Base-by-base conservation (phyloP, 2,888 invertebrate genomes). In the Blomia tropicalis region DNA sequence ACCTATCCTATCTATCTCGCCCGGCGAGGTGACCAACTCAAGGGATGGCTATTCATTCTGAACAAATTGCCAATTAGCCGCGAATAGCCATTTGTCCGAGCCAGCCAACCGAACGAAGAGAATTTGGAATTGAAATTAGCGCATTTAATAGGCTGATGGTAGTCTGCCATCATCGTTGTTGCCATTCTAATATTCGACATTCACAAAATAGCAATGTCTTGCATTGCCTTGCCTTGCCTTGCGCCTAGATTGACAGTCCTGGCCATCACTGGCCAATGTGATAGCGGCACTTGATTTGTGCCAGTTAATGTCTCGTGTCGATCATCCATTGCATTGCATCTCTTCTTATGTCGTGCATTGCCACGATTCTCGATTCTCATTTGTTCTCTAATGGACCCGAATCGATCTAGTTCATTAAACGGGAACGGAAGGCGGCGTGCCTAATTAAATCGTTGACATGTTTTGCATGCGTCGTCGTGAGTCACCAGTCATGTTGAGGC, bases 381-480 rank as follows among this genome's bases (percentile, higher is more conserved):
- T 36, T 36, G 36, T 36, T 36, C 36, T 7, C 36, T 36, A 36
- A 36, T 36, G 36, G 36, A 11, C 17, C 36, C 36, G 36, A 36
- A 17, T 36, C 7, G 36, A 36, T 36, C 36, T 36, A 36, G 36
- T 17, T 17, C 36, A 36, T 36, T 36, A 36, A 36, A 17, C 36
- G 36, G 7, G 7, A 7, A 36, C 36, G 7, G 7, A 36, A 7
- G 17, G 17, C 36, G 36, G 17, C 36, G 17, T 11, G n/a, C n/a
- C 7, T 47, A 47, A 47, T 47, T 47, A 47, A 47, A 47, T 47
- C n/a, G 51, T 47, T 47, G 51, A 47, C 51, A 47, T 47, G 51
- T 47, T 47, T 47, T 47, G 51, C 51, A 47, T 47, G 22, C 51
- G 17, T 36, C 17, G 36, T 17, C 7, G 36, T 36, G 36, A 36